Conservation (phyloP, 2,797 vertebrate genomes). For the Chelidonichthys spinosus region DNA sequence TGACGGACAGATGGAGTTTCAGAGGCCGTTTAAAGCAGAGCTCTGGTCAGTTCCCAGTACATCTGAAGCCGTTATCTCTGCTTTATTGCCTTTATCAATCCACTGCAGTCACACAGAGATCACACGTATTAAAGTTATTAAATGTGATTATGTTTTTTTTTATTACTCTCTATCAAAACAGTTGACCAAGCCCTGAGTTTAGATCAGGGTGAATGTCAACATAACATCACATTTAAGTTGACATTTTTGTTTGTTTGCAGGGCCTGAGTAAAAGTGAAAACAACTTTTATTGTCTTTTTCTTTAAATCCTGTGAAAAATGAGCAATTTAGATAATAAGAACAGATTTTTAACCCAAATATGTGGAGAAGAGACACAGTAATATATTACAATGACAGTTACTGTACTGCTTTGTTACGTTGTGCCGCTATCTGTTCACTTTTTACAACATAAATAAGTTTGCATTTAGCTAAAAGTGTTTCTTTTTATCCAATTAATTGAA, state of each 20-base stretch:
- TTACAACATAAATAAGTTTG: background rate
- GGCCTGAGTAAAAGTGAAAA: background rate
- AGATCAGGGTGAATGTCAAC: background rate
- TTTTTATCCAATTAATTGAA: background rate
- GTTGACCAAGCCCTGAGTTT: background rate
- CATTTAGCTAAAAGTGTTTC: background rate
- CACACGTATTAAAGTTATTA: background rate
- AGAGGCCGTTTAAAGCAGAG: background rate
- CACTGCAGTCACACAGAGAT: background rate
- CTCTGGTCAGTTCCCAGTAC: background rate
- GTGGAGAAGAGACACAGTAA: background rate
- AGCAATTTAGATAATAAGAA: too few relatives aligned
- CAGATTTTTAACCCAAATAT: background rate
- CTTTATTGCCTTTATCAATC: slow-evolving; percentile 17
- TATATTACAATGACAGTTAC: background rate
- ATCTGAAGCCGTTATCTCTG: background rate
- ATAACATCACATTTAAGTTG: background rate
- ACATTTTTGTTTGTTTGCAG: background rate
- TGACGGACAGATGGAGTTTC: background rate
- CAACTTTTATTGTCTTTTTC: too few relatives aligned
- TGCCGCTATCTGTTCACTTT: background rate
- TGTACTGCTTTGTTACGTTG: background rate
- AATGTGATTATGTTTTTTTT: background rate
- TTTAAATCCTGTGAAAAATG: too few relatives aligned
- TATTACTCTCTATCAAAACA: background rate